phyloP scores from a whole-genome alignment of 2,888 invertebrate genomes.

The Stomorhina lunata region DNA sequence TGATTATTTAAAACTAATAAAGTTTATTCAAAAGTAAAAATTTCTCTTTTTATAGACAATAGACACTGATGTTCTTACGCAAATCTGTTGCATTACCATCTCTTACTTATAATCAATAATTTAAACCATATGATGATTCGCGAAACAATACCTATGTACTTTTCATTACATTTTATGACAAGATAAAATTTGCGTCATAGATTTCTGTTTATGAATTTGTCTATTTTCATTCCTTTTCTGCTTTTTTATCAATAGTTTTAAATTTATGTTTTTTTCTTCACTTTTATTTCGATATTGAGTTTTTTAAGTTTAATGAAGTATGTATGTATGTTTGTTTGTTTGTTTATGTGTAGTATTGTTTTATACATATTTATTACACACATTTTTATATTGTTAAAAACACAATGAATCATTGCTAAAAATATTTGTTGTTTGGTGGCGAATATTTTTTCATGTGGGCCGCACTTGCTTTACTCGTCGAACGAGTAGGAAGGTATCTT shows the following conservation, averaged over 20 bases:
- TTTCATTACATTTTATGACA: too few species aligned
- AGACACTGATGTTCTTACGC: too few species aligned
- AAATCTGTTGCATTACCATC: too few species aligned
- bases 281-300: not conserved
- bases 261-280: not conserved
- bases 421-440: constrained; percentile 59
- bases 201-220: constrained; percentile 13
- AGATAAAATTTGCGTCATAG: not conserved
- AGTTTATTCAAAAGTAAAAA: too few species aligned
- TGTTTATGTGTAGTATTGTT: not conserved
- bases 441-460: constrained; percentile 56
- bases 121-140: too few species aligned
- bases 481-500: too few species aligned
- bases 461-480: constrained; percentile 50
- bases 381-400: constrained; percentile 31
- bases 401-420: constrained; percentile 68
- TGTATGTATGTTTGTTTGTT: not conserved
- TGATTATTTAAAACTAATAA: too few species aligned
- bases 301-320: not conserved
- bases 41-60: too few species aligned
- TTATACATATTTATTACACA: not conserved
- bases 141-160: too few species aligned
- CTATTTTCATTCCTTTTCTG: not conserved
- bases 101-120: too few species aligned
- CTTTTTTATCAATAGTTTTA: not conserved